Percentiles rank a stretch among this genome's conserved stretches.
These are phyloP conservation scores for Bombus confusus DNA, from an alignment of 1,140 invertebrate species.

Conservation along the genomic window DNA sequence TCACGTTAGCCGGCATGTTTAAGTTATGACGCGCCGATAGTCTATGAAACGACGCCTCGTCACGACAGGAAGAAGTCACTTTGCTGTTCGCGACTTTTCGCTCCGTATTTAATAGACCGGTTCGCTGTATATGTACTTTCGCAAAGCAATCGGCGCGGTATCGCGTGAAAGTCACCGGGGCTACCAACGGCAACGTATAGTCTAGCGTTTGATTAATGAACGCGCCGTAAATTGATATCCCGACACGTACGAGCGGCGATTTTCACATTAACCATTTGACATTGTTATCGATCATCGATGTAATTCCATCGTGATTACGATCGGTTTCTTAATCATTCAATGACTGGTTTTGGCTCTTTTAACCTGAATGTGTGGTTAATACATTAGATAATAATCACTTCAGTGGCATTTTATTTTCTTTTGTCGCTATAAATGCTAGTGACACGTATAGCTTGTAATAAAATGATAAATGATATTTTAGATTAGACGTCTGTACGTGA, in stretches of 20 bases:
- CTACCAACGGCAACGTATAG: not conserved
- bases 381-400: not conserved
- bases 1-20: not conserved
- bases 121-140: not conserved
- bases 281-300: not conserved
- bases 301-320: not conserved
- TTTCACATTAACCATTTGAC: constrained; percentile 9
- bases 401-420: not conserved
- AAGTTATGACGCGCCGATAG: constrained; percentile 34
- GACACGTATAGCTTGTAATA: too few species aligned
- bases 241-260: constrained; percentile 8
- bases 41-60: constrained; percentile 3
- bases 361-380: not conserved
- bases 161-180: constrained; percentile 27
- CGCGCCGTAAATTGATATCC: not conserved
- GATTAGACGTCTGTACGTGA: too few species aligned
- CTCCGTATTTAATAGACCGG: not conserved
- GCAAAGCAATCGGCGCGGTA: not conserved
- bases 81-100: constrained; percentile 4
- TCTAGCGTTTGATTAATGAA: constrained; percentile 53
- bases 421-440: not conserved
- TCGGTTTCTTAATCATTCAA: not conserved
- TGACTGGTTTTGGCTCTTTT: too few species aligned
- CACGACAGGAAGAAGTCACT: constrained; percentile 47
- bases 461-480: too few species aligned